These are phyloP conservation scores for Antrozous pallidus DNA, from an alignment of 2,797 vertebrate genomes.

Conservation along the genomic window DNA sequence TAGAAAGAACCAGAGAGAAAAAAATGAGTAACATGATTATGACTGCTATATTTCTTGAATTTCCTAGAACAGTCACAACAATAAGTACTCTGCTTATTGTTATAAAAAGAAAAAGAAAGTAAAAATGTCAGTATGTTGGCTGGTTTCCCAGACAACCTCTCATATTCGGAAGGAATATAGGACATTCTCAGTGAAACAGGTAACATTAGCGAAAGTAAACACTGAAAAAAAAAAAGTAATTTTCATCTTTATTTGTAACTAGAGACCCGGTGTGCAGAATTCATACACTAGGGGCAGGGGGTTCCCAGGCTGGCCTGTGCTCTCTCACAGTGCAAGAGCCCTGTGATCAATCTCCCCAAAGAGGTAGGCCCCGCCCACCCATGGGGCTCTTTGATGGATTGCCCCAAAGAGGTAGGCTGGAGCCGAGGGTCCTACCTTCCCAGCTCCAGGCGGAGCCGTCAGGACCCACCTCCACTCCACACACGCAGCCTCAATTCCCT, in stretches of 20 bases:
- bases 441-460: too few species aligned
- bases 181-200: conserved; percentile 32
- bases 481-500: too few species aligned
- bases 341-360: too few species aligned
- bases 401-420: too few species aligned
- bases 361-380: too few species aligned
- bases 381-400: too few species aligned
- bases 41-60: conserved; percentile 24
- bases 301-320: too few species aligned
- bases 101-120: not conserved
- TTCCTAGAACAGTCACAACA: conserved; percentile 23
- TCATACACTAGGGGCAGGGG: too few species aligned
- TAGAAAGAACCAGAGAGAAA: not conserved
- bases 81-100: conserved; percentile 23
- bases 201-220: conserved; percentile 27
- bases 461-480: too few species aligned
- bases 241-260: conserved; percentile 43
- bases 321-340: too few species aligned
- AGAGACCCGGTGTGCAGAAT: too few species aligned
- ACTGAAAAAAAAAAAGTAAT: conserved; percentile 43
- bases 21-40: not conserved
- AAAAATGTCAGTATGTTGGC: conserved; percentile 18
- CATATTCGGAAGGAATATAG: not conserved
- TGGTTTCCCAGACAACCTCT: conserved; percentile 35
- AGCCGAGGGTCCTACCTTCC: too few species aligned